Evolutionary conservation across 2,797 vertebrate species (phyloP).

Genomic region (Lagorchestes hirsutus): DNA sequence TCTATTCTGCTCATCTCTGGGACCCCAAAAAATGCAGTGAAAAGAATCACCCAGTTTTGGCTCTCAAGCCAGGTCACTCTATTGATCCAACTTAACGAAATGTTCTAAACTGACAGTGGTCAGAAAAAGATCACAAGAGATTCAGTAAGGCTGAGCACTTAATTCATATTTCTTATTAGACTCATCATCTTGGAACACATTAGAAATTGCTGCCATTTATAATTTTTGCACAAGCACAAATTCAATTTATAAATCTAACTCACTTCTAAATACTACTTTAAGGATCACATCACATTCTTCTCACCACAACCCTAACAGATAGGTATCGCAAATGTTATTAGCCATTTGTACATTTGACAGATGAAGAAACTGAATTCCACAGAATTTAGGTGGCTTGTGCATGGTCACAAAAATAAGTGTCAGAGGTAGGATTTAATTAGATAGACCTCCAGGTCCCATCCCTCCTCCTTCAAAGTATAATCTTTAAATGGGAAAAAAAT

Average conservation of each 20-base stretch:
- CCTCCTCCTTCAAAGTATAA: not conserved
- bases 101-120: not conserved
- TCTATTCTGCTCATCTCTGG: not conserved
- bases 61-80: not conserved
- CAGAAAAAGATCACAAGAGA: not conserved
- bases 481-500: slow-evolving; percentile 5
- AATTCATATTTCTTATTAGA: not conserved
- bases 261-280: not conserved
- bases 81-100: not conserved
- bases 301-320: not conserved
- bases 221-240: not conserved
- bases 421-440: not conserved
- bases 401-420: not conserved
- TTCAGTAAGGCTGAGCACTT: not conserved
- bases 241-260: not conserved
- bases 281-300: not conserved
- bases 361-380: not conserved
- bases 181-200: not conserved
- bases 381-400: not conserved
- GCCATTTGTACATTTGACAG: not conserved
- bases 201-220: not conserved
- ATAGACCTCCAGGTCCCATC: not conserved
- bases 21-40: not conserved
- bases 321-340: not conserved
- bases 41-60: not conserved